Evolutionary conservation across 2,113 vertebrate genomes (phyloP).

Genomic region (Saguinus imperator): DNA sequence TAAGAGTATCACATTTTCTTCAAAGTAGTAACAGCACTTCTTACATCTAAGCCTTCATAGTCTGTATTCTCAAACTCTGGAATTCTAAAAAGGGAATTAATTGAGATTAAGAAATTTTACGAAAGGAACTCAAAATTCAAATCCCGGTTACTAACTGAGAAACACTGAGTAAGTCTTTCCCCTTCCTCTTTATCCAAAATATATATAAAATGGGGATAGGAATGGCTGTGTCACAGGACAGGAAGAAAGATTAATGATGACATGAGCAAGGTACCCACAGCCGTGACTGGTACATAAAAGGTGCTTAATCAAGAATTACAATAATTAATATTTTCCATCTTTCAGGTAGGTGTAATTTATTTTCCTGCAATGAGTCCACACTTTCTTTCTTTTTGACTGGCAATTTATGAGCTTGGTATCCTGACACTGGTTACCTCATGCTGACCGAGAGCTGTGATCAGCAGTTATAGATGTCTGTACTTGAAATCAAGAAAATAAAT

Average conservation of each 20-base stretch:
- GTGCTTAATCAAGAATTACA: conserved; percentile 34
- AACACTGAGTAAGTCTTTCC: not conserved
- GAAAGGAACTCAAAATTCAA: not conserved
- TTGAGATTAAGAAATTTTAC: not conserved
- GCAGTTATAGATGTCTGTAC: conserved; percentile 54
- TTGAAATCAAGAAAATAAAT: conserved; percentile 58
- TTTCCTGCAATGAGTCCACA: conserved; percentile 25
- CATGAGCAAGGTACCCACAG: not conserved
- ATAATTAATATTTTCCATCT: not conserved
- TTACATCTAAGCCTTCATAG: not conserved
- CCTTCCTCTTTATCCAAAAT: not conserved
- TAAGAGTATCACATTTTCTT: not conserved
- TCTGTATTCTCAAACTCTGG: not conserved
- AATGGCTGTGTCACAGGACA: not conserved
- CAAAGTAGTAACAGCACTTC: not conserved
- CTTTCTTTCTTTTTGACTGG: not conserved
- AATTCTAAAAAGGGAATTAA: not conserved
- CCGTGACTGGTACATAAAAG: not conserved
- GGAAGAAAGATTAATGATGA: not conserved
- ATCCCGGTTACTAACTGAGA: not conserved
- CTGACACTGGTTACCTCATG: conserved; percentile 56
- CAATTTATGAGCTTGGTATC: conserved; percentile 48
- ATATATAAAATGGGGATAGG: not conserved
- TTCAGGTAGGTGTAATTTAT: not conserved
- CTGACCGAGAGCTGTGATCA: conserved; percentile 34